A percentile compares a stretch with the other conserved stretches of the same genome.
Conservation (phyloP, 2,113 vertebrate genomes). For the Pica pica region DNA sequence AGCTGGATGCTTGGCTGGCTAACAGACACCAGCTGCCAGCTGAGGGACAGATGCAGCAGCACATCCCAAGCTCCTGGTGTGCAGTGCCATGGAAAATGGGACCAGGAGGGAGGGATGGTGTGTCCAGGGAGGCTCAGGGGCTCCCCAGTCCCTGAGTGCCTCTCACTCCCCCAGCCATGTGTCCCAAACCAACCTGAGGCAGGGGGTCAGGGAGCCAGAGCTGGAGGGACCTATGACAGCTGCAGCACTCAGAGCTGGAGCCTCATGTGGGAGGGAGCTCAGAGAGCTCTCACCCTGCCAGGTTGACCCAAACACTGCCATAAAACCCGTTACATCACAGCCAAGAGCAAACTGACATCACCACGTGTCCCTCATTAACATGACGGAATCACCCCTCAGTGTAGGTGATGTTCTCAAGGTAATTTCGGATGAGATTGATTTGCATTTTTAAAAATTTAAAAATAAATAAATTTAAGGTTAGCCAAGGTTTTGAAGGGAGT, state of each 20-base stretch:
- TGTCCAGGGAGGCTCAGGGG: neutral
- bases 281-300: neutral
- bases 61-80: fast-evolving
- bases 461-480: neutral
- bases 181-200: neutral
- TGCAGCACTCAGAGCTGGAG: fast-evolving
- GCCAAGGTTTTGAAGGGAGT: neutral
- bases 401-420: fast-evolving
- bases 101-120: neutral
- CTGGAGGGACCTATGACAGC: neutral
- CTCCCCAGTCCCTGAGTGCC: neutral
- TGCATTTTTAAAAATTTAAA: neutral
- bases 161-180: neutral
- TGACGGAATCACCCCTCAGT: fast-evolving
- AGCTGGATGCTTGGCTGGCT: neutral
- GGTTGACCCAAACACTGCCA: neutral
- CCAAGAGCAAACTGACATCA: neutral
- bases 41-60: neutral
- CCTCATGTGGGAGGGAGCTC: fast-evolving
- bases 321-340: fast-evolving
- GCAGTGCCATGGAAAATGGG: neutral
- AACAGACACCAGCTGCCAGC: neutral
- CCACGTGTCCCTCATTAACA: neutral
- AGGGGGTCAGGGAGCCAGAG: neutral
- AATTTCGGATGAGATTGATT: neutral